Evolutionary conservation across 2,797 vertebrate species (phyloP).

Genomic region (Coccyzus lansbergi): DNA sequence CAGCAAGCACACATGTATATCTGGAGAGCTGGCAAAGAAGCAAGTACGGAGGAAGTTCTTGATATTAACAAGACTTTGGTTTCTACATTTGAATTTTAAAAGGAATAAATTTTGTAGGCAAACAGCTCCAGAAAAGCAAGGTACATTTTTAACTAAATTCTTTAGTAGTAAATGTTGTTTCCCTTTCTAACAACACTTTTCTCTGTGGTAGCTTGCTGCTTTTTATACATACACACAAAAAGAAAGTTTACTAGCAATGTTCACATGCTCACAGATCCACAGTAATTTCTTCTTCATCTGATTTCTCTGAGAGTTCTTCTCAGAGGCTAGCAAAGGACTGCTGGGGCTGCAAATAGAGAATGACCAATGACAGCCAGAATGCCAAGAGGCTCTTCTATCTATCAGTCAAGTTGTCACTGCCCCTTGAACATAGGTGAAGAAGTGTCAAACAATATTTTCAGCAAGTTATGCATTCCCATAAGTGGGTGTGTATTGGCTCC

Average conservation of each 20-base stretch:
- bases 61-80: not conserved
- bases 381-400: not conserved
- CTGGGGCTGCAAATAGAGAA: not conserved
- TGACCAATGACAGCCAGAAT: not conserved
- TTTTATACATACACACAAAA: not conserved
- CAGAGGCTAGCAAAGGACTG: not conserved
- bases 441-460: slow-evolving; percentile 24
- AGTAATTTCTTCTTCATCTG: not conserved
- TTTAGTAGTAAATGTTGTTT: not conserved
- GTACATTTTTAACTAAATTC: not conserved
- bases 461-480: not conserved
- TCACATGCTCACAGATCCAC: not conserved
- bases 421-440: slow-evolving; percentile 7
- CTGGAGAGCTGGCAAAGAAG: not conserved
- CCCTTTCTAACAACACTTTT: not conserved
- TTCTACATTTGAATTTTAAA: not conserved
- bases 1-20: not conserved
- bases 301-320: not conserved
- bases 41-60: not conserved
- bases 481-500: not conserved
- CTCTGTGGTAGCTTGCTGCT: not conserved
- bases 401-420: not conserved
- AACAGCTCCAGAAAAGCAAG: not conserved
- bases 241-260: not conserved
- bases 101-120: not conserved